A percentile compares a stretch with the other conserved stretches of the same genome.
phyloP scores from a whole-genome alignment of 37 sponge, comb jelly and placozoan genomes.

The Halichondria panicea region DNA sequence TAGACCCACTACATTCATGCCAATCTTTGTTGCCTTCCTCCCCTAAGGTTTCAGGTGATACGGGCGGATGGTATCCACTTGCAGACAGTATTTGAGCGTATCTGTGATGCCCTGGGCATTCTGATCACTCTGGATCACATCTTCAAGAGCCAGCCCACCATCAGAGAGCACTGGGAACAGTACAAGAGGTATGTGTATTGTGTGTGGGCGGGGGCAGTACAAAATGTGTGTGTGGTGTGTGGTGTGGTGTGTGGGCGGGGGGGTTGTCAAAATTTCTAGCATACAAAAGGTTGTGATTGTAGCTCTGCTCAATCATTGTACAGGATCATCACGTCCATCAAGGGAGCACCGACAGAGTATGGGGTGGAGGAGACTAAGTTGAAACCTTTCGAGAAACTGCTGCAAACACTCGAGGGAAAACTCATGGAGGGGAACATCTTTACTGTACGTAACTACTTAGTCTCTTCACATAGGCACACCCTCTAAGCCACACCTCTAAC shows the following conservation, averaged over 20 bases:
- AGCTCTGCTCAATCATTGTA: neutral
- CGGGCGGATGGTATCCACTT: constrained; percentile 57
- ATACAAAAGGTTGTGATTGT: too few relatives aligned
- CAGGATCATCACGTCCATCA: constrained; percentile 79
- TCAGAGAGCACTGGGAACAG: constrained; percentile 90
- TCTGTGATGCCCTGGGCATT: constrained; percentile 81
- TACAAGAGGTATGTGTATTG: constrained; percentile 78
- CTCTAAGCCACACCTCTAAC: neutral
- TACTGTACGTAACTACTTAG: constrained; percentile 22
- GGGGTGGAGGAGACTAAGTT: constrained; percentile 78
- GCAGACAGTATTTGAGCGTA: constrained; percentile 86
- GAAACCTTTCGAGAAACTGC: constrained; percentile 85
- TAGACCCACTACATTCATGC: neutral
- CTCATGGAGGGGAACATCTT: constrained; percentile 92
- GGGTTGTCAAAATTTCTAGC: too few relatives aligned
- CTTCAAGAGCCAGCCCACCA: constrained; percentile 39
- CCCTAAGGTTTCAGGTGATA: constrained; percentile 31
- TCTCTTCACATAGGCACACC: neutral
- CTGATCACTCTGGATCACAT: constrained; percentile 91
- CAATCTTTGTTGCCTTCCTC: constrained; percentile 4
- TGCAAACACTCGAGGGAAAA: constrained; percentile 86
- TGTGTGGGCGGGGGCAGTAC: neutral
- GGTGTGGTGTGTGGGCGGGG: neutral
- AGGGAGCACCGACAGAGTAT: constrained; percentile 78
- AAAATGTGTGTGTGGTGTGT: neutral